Evolutionary conservation across 2,797 vertebrate genomes (phyloP).

Genomic region (Mallotus villosus): DNA sequence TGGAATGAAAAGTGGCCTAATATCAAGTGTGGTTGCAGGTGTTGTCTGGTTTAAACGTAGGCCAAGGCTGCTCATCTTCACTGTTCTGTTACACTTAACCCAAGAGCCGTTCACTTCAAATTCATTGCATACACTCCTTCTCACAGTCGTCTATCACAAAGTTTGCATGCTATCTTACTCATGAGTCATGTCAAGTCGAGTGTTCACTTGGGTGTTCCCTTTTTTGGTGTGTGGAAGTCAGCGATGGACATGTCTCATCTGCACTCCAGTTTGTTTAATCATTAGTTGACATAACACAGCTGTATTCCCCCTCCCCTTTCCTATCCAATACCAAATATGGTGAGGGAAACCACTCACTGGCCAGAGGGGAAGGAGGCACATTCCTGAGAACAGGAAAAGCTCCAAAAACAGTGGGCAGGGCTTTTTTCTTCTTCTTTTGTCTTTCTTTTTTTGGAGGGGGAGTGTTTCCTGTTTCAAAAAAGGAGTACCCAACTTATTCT

Average conservation of each 20-base stretch:
- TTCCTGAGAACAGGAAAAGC: constrained; percentile 75
- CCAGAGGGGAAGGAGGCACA: constrained; percentile 72
- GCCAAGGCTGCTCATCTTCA: too few relatives aligned
- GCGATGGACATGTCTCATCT: constrained; percentile 50
- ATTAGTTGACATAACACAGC: constrained; percentile 64
- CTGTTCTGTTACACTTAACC: too few relatives aligned
- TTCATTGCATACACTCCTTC: constrained; percentile 18
- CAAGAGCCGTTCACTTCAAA: not conserved
- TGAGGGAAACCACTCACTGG: constrained; percentile 65
- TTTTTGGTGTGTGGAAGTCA: constrained; percentile 67
- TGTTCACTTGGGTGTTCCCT: constrained; percentile 65
- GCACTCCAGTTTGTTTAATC: constrained; percentile 67
- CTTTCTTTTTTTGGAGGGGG: too few relatives aligned
- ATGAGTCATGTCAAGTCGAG: constrained; percentile 35
- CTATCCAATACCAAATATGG: constrained; percentile 84
- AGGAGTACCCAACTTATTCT: not conserved
- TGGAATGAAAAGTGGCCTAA: too few relatives aligned
- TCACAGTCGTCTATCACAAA: constrained; percentile 46
- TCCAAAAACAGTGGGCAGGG: constrained; percentile 54
- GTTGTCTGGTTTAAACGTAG: too few relatives aligned
- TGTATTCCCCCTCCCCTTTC: constrained; percentile 67
- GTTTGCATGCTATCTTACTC: constrained; percentile 56
- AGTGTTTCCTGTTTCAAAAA: too few relatives aligned
- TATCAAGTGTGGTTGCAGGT: too few relatives aligned
- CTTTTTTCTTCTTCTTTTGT: constrained; percentile 25